These are phyloP conservation scores for Cotesia vestalis DNA, from an alignment of 1,140 invertebrate genomes.

Conservation along the genomic window DNA sequence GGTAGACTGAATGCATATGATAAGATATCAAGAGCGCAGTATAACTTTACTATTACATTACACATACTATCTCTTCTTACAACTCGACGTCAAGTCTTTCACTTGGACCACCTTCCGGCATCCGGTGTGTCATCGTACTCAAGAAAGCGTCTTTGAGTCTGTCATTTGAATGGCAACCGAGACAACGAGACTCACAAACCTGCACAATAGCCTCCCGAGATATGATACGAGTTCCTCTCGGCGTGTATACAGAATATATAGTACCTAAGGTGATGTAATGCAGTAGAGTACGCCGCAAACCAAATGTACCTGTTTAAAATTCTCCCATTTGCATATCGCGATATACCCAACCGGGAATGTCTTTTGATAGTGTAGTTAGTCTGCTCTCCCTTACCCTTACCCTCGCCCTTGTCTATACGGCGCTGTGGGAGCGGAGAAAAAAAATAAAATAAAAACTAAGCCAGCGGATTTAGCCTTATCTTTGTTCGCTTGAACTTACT, in stretches of 20 bases:
- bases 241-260: no score
- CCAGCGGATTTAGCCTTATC: no score
- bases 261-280: no score
- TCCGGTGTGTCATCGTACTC: neutral
- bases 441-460: no score
- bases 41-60: neutral
- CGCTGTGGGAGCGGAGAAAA: no score
- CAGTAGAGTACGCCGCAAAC: neutral
- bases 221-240: conserved; percentile 3
- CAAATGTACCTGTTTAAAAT: neutral
- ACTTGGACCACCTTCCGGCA: neutral
- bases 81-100: conserved; percentile 37
- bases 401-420: no score
- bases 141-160: conserved; percentile 7
- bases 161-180: conserved; percentile 2
- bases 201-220: conserved; percentile 4
- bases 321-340: conserved; percentile 13
- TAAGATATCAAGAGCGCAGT: no score
- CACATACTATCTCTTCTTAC: neutral
- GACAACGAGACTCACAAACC: neutral
- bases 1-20: no score
- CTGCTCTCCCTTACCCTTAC: no score
- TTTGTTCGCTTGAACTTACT: no score
- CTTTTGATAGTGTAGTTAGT: no score
- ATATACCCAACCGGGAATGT: no score